Conservation (phyloP, 2,888 invertebrate species). For the Amphipyra tragopoginis region DNA sequence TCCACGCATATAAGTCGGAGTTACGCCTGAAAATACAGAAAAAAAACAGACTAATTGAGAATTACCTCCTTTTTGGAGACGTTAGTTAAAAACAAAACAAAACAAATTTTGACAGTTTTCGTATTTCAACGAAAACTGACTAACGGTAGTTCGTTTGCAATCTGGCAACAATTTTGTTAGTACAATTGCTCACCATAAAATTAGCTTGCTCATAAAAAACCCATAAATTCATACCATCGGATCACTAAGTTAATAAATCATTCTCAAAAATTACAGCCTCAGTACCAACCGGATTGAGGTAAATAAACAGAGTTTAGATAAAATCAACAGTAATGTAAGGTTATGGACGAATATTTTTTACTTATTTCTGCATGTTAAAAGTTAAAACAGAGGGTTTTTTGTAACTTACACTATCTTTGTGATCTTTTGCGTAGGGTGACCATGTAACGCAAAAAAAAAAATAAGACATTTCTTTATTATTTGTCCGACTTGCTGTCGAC, state of each 20-base stretch:
- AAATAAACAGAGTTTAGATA: slow-evolving; percentile 48
- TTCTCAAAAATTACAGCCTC: slow-evolving; percentile 18
- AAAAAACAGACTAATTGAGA: too few relatives aligned
- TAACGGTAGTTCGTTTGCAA: too few relatives aligned
- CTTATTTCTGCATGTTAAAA: slow-evolving; percentile 41
- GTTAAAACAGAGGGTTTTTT: slow-evolving; percentile 43
- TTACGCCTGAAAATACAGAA: too few relatives aligned
- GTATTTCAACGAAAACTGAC: too few relatives aligned
- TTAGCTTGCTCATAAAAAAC: too few relatives aligned
- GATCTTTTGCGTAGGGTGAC: slow-evolving; percentile 50
- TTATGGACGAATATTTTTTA: slow-evolving; percentile 34
- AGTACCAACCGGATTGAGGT: slow-evolving; percentile 25
- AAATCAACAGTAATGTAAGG: slow-evolving; percentile 41
- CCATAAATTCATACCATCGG: neutral
- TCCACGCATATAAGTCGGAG: too few relatives aligned
- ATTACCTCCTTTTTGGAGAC: too few relatives aligned
- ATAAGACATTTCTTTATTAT: neutral
- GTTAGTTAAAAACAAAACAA: too few relatives aligned
- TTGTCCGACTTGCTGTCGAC: too few relatives aligned
- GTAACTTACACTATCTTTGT: slow-evolving; percentile 50
- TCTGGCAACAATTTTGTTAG: too few relatives aligned
- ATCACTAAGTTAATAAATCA: slow-evolving; percentile 46
- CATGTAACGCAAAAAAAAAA: slow-evolving; percentile 3
- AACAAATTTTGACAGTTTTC: too few relatives aligned
- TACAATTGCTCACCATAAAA: too few relatives aligned